Evolutionary conservation across 2,888 invertebrate genomes (phyloP).

Genomic region (Carabus problematicus): DNA sequence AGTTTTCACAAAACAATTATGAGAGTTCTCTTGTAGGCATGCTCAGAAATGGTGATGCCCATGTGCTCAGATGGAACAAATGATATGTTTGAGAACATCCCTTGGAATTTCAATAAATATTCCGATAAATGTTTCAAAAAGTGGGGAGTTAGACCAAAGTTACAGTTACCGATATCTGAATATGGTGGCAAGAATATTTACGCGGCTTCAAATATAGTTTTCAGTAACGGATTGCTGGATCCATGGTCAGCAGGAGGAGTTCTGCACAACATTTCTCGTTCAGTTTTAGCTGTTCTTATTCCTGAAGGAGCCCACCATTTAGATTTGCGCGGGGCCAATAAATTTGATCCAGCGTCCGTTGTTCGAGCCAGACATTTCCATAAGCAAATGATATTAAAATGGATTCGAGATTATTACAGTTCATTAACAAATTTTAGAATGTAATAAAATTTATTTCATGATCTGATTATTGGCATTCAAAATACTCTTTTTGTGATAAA

Average conservation of each 20-base stretch:
- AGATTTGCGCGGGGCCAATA: conserved; percentile 74
- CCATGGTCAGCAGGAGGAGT: conserved; percentile 91
- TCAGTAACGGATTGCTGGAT: conserved; percentile 86
- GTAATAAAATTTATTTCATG: no score
- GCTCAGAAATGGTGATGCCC: conserved; percentile 98
- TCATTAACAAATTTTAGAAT: no score
- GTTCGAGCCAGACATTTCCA: conserved; percentile 69
- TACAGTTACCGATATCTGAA: conserved; percentile 70
- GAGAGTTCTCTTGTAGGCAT: conserved; percentile 66
- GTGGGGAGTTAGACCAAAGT: conserved; percentile 69
- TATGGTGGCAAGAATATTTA: conserved; percentile 83
- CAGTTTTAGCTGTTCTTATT: conserved; percentile 74
- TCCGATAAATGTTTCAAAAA: conserved; percentile 72
- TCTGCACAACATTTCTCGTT: conserved; percentile 69
- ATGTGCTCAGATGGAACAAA: conserved; percentile 78
- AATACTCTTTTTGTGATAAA: no score
- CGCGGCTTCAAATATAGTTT: conserved; percentile 74
- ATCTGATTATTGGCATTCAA: no score
- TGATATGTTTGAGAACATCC: conserved; percentile 82
- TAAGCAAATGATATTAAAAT: conserved; percentile 66
- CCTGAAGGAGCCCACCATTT: conserved; percentile 87
- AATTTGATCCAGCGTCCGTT: conserved; percentile 72
- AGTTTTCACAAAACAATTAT: not conserved
- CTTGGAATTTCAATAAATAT: conserved; percentile 76
- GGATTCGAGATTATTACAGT: conserved; percentile 59